These are phyloP conservation scores for Adelges cooleyi DNA, from an alignment of 1,140 invertebrate genomes.

Conservation along the genomic window DNA sequence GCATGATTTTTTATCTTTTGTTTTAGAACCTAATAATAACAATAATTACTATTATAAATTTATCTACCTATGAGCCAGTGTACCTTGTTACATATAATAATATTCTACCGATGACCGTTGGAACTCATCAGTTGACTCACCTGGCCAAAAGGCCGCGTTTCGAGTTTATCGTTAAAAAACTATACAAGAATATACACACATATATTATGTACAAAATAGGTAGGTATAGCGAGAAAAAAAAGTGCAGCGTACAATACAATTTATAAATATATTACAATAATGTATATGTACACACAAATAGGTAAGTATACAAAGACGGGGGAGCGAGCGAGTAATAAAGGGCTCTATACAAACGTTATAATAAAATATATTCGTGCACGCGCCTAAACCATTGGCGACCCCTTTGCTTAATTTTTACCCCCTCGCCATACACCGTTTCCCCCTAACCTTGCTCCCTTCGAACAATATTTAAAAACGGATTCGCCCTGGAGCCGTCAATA, in stretches of 20 bases:
- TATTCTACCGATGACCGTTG: background rate
- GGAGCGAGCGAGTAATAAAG: background rate
- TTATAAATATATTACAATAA: background rate
- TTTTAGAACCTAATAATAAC: no score
- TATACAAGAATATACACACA: no score
- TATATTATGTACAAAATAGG: no score
- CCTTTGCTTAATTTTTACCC: background rate
- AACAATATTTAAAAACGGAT: constrained; percentile 26
- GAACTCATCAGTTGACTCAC: background rate
- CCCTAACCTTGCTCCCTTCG: background rate
- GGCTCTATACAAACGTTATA: background rate
- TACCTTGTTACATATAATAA: no score
- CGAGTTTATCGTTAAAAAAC: constrained; percentile 11
- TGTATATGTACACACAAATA: background rate
- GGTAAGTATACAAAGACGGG: background rate
- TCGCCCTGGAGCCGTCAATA: constrained; percentile 25
- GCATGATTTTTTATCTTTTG: no score
- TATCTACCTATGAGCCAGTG: no score
- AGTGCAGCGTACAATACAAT: no score
- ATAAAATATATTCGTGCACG: no score
- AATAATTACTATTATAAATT: no score
- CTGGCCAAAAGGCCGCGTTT: constrained; percentile 1
- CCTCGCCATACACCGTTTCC: background rate
- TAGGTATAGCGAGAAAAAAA: no score
- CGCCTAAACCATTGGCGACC: background rate